These are phyloP conservation scores for Heliocidaris tuberculata DNA, from an alignment of 35 echinoderm and acorn worm genomes.

Conservation along the genomic window DNA sequence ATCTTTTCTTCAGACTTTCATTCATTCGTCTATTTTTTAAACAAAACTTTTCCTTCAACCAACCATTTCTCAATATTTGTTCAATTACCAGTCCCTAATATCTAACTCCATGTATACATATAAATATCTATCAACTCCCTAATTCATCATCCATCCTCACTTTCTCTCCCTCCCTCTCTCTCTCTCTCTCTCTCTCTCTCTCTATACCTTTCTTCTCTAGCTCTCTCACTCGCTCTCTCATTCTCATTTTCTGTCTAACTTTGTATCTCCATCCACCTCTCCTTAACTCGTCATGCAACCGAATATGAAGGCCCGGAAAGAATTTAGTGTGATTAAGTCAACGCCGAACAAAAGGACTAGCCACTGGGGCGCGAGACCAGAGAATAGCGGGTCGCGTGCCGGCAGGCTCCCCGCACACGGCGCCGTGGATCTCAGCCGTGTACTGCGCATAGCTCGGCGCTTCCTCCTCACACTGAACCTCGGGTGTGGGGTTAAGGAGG, in stretches of 20 bases:
- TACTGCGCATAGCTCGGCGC: neutral
- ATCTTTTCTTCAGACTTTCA: neutral
- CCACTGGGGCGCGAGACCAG: constrained; percentile 7
- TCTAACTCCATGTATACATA: constrained; percentile 3
- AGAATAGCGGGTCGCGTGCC: constrained; percentile 31
- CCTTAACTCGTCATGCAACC: neutral
- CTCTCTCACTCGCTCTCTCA: neutral
- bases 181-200: neutral
- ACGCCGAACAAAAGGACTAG: constrained; percentile 20
- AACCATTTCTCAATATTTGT: neutral
- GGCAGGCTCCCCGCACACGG: constrained; percentile 3
- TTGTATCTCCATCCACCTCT: neutral
- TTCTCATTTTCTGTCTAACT: neutral
- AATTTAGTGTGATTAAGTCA: constrained; percentile 53
- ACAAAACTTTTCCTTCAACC: neutral
- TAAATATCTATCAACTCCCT: constrained; percentile 11
- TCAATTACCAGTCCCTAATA: neutral
- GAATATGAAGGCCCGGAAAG: constrained; percentile 43
- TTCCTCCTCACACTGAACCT: neutral
- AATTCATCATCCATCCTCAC: neutral
- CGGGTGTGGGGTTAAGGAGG: neutral
- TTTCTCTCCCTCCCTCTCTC: neutral
- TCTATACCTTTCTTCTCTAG: neutral
- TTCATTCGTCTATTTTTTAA: neutral
- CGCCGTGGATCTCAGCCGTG: neutral